Evolutionary conservation across 2,113 vertebrate genomes (phyloP).

Genomic region (Channa maculata): DNA sequence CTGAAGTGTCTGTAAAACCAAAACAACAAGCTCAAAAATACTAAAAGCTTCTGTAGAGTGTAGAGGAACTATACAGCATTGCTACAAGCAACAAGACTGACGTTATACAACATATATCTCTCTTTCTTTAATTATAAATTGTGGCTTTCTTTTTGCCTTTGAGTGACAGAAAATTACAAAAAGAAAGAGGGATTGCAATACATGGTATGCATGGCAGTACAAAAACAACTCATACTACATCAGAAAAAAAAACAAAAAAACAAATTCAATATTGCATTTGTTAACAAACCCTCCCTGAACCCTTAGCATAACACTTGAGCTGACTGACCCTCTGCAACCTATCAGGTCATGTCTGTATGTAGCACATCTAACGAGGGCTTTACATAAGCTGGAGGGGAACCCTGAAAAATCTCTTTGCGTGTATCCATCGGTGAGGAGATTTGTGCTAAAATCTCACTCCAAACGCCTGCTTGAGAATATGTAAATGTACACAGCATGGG

Average conservation of each 20-base stretch:
- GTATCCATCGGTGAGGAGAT: constrained; percentile 61
- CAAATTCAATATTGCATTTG: constrained; percentile 8
- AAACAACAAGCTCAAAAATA: too few species aligned
- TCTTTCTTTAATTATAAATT: too few species aligned
- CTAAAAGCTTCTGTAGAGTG: too few species aligned
- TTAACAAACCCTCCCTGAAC: background rate
- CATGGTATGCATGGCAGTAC: background rate
- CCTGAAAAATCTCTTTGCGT: constrained; percentile 57
- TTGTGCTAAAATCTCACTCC: constrained; percentile 71
- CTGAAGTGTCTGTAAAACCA: too few species aligned
- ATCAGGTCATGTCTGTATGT: constrained; percentile 59
- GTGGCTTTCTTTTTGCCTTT: too few species aligned
- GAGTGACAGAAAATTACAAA: too few species aligned
- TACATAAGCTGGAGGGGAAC: constrained; percentile 66
- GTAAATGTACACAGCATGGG: constrained; percentile 81
- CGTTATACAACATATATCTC: too few species aligned
- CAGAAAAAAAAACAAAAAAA: background rate
- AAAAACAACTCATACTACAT: background rate
- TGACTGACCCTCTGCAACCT: constrained; percentile 59
- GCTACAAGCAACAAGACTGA: too few species aligned
- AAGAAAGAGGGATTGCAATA: too few species aligned
- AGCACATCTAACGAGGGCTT: constrained; percentile 63
- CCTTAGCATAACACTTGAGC: background rate
- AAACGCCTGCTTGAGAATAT: constrained; percentile 79
- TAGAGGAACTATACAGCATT: too few species aligned